Base-by-base conservation (phyloP, 2,888 invertebrate species). In the Lasioglossum calceatum region DNA sequence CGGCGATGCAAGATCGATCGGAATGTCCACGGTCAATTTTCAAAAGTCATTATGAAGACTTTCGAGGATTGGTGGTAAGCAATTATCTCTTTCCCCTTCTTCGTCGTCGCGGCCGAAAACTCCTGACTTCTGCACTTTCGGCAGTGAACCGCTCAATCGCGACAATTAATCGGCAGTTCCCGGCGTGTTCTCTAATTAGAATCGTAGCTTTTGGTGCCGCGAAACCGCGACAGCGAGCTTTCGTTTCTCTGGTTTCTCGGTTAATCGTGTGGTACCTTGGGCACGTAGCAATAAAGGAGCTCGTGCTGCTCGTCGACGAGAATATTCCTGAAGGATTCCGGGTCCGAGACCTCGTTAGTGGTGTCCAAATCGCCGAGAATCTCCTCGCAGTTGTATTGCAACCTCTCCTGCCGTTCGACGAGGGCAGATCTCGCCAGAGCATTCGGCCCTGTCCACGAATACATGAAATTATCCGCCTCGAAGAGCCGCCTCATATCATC, bases 251-350 rank as follows among this genome's bases (percentile, higher is more conserved):
- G 23, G 3, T 54, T 54, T n/a, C 54, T 54, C 67, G 36, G 16
- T 39, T 32, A 32, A 36, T 67, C n/a, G 39, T 12, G 39, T n/a
- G n/a, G 1, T 50, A 98, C 98, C 97, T 99, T 99, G 84, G 99
- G 99, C 88, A 99, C 98, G 95, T 98, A 98, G 94, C 99, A 99
- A 94, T 99, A 99, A 23, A 99, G 96, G 27, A 99, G 96, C 94
- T 97, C 97, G 93, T 98, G 98, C 84, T 97, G 96, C 92, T 98
- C 97, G 94, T 99, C 98, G 36, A 99, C 97, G 87, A 98, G 96
- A 94, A 98, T 97, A 93, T 98, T 98, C 93, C 97, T 97, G 92
- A 98, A 96, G 91, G 97, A 96, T 82, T 96, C 96, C 23, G 96
- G 95, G 50, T 91, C 91, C 44, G 91, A 85, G 27, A 86, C 84